These are phyloP conservation scores for Nomada ferruginata DNA, from an alignment of 2,888 invertebrate species.

Conservation along the genomic window DNA sequence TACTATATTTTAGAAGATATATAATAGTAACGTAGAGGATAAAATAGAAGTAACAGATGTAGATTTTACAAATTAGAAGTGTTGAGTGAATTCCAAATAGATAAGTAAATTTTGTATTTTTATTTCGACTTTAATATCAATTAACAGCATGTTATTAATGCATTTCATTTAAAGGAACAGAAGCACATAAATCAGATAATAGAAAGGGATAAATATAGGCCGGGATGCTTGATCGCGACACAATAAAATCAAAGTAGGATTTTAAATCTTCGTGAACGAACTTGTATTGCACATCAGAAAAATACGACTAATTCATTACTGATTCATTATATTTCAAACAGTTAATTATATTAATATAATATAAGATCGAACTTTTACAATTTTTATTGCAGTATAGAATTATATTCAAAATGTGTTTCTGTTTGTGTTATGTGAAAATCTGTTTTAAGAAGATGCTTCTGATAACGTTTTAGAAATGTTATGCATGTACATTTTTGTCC, in stretches of 20 bases:
- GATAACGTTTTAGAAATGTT: conserved; percentile 13
- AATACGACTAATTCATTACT: conserved; percentile 1
- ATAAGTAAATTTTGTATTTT: neutral
- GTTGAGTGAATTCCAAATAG: conserved; percentile 5
- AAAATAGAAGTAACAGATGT: neutral
- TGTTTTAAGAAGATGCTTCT: conserved; percentile 4
- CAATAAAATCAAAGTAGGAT: conserved; percentile 16
- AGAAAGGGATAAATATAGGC: neutral
- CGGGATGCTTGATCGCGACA: neutral
- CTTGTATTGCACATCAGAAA: conserved; percentile 19
- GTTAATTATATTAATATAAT: conserved; percentile 26
- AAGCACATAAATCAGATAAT: neutral
- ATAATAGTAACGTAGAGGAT: conserved; percentile 12
- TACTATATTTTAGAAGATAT: conserved; percentile 17
- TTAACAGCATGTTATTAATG: neutral
- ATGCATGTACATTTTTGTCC: conserved; percentile 25
- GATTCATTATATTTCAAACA: conserved; percentile 10
- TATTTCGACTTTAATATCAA: neutral
- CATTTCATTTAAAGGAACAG: neutral
- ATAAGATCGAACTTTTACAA: conserved; percentile 7
- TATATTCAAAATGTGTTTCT: conserved; percentile 11
- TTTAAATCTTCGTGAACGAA: conserved; percentile 22
- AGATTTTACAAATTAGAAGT: conserved; percentile 11
- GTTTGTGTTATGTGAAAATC: neutral
- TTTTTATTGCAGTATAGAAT: conserved; percentile 6